Base-by-base conservation (phyloP, 2,797 vertebrate genomes). In the Iguana delicatissima region DNA sequence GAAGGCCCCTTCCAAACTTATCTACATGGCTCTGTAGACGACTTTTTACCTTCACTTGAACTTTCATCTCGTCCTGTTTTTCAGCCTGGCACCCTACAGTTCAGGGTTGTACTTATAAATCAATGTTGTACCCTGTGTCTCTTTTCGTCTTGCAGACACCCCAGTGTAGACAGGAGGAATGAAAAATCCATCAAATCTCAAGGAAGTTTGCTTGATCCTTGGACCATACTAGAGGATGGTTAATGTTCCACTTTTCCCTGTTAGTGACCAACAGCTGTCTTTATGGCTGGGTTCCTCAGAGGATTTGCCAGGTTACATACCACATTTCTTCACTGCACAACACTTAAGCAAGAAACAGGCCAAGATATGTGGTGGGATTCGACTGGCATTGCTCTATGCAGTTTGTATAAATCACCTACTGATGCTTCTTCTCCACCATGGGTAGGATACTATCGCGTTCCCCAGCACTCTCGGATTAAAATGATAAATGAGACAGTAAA, bases 31-130 rank as follows among this genome's bases (percentile, higher is more conserved):
- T 79, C 29, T 13, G 46, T 3, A 20, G 10, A 76, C 24, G 6
- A 6, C 12, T 10, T 84, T 91, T 94, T 95, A 94, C 95, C 95
- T 94, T 92, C 79, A 92, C 84, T 86, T 52, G 92, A 92, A 90
- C 89, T 87, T 90, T 83, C 94, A 93, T 93, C 46, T 85, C 87
- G 59, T 77, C 35, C 1, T 79, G 88, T 42, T 62, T 59, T 57
- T 83, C 32, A 20, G 55, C 16, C 55, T 59, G 80, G 42, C 32
- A 24, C 7, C 84, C 57, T 18, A 14, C n/a, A 10, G 22, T 50
- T 57, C 8, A 26, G 57, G 29, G 9, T 26, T 74, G 67, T 5
- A n/a, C 67, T 82, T 69, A 16, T 32, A 81, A 73, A 42, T 8
- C 69, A 74, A 12, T 20, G 74, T 55, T 72, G 35, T 79, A 5